Evolutionary conservation across 2,888 invertebrate species (phyloP), one percentile per base, ranked within the genome.

Genomic region (Danaus chrysippus): DNA sequence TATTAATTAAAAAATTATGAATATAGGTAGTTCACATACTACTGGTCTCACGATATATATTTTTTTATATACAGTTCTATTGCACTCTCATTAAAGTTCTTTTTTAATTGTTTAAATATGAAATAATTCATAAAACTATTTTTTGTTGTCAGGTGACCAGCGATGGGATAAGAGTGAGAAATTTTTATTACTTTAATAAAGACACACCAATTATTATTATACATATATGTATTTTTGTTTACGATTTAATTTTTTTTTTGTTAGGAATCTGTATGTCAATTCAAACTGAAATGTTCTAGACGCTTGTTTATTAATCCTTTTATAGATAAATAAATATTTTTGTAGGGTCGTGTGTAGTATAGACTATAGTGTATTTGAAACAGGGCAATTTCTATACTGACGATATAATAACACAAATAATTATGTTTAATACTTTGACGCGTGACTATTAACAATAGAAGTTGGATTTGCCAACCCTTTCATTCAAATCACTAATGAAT

Each of bases 381-480:
- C 17, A 34, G n/a, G 9, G 13, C 15, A 65, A 54, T 85, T 82
- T 82, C 83, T 84, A 84, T 84, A 78, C 82, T 76, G 84, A 82
- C 86, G 82, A 86, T 61, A 84, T 83, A 83, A 87, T 86, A 86
- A 82, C 79, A 77, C 73, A 71, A 78, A 81, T 82, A 85, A 83
- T 83, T 81, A 86, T 81, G 73, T 83, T 80, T 84, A 84, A 82
- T 84, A 82, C 79, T 78, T 83, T 76, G 83, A 83, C 86, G 87
- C 90, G 90, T 91, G 90, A 89, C 89, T 83, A 74, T 83, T 78
- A 81, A 90, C 89, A 89, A 89, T 88, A 86, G 82, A 78, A 81
- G 70, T 82, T 80, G 87, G 90, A 90, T 91, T 90, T 90, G 90
- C 89, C 83, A 90, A 91, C 90, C 90, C 90, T 89, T 91, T 90